Conservation (phyloP, 2,113 vertebrate genomes). For the Boleophthalmus pectinirostris region DNA sequence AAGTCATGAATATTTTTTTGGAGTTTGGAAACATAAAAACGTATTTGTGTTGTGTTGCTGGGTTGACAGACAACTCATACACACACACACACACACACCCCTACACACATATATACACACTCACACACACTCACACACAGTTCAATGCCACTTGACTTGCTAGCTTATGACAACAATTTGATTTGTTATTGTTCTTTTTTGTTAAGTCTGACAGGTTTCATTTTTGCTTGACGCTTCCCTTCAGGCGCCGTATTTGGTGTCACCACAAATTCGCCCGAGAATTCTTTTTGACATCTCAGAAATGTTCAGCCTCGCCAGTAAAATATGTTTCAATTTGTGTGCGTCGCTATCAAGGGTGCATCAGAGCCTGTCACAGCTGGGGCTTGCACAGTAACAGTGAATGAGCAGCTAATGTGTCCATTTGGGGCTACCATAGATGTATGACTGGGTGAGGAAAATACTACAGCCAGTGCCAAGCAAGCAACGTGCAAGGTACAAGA, state of each 20-base stretch:
- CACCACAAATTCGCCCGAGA: slow-evolving; percentile 36
- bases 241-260: slow-evolving; percentile 43
- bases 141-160: slow-evolving; percentile 32
- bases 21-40: background rate
- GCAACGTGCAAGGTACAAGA: background rate
- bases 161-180: slow-evolving; percentile 45
- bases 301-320: slow-evolving; percentile 23
- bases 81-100: background rate
- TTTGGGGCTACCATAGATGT: background rate
- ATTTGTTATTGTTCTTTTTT: slow-evolving; percentile 42
- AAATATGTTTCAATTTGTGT: slow-evolving; percentile 11
- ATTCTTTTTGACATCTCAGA: slow-evolving; percentile 40
- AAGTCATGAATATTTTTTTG: background rate
- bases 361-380: slow-evolving; percentile 14
- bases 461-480: background rate
- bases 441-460: background rate
- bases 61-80: slow-evolving; percentile 11
- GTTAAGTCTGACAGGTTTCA: slow-evolving; percentile 36
- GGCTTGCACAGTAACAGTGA: background rate
- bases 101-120: no score
- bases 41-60: background rate
- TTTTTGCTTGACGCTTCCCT: slow-evolving; percentile 43
- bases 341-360: slow-evolving; percentile 14
- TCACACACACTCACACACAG: slow-evolving; percentile 1
- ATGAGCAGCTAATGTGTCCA: slow-evolving; percentile 1